These are phyloP conservation scores for Parazoanthus swiftii DNA, from an alignment of 92 coral and sea anemone species.

Conservation along the genomic window DNA sequence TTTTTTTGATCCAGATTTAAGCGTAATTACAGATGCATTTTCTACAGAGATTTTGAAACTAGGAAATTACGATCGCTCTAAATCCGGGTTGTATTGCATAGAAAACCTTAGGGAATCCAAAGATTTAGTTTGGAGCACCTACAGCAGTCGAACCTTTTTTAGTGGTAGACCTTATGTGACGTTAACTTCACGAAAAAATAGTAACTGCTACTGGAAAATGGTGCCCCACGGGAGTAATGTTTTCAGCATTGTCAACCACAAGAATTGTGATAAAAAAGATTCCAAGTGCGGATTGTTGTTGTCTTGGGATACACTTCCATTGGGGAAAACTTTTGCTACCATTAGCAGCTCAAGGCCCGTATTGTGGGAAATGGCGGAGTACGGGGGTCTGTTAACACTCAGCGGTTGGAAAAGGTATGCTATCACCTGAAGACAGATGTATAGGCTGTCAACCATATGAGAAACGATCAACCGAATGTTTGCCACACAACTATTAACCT, in stretches of 20 bases:
- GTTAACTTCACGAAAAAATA: not conserved
- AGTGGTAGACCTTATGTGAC: not conserved
- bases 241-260: constrained; percentile 27
- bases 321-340: not conserved
- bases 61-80: constrained; percentile 9
- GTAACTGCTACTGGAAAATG: constrained; percentile 29
- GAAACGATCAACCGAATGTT: too few species aligned
- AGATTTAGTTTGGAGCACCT: not conserved
- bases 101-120: not conserved
- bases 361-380: not conserved
- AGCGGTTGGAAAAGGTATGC: not conserved
- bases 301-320: not conserved
- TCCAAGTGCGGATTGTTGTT: not conserved
- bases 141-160: not conserved
- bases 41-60: constrained; percentile 5
- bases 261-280: constrained; percentile 28
- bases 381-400: not conserved
- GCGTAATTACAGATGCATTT: constrained; percentile 22
- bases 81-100: constrained; percentile 36
- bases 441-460: too few species aligned
- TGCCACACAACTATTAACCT: too few species aligned
- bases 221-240: constrained; percentile 31
- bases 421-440: too few species aligned
- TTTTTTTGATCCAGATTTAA: constrained; percentile 36
- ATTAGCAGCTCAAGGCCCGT: not conserved